Evolutionary conservation across 2,888 invertebrate genomes (phyloP).

Genomic region (Drosophila meridiana): DNA sequence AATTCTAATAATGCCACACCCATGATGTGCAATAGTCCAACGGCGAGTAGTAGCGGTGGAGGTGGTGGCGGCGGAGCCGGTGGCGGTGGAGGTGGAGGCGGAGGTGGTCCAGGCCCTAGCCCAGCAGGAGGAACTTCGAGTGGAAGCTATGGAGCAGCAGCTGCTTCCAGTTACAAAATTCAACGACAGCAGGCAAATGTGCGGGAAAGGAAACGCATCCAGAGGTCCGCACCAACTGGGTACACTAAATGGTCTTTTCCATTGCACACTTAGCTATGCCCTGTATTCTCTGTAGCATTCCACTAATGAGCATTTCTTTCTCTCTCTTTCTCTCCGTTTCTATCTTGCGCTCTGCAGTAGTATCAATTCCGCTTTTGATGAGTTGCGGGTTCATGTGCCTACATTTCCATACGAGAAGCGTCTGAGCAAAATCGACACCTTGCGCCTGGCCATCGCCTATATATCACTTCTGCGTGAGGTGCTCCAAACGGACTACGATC

Average conservation of each 20-base stretch:
- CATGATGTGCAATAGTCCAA: conserved; percentile 80
- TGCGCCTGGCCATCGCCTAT: conserved; percentile 98
- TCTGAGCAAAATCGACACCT: conserved; percentile 98
- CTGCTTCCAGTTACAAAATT: conserved; percentile 88
- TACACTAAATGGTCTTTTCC: conserved; percentile 86
- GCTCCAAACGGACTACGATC: conserved; percentile 94
- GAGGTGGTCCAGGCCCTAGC: conserved; percentile 19
- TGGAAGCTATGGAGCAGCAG: conserved; percentile 57
- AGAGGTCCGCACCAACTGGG: conserved; percentile 97
- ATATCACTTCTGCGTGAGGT: conserved; percentile 97
- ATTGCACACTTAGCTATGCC: conserved; percentile 59
- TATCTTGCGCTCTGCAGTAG: conserved; percentile 89
- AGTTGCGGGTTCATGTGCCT: conserved; percentile 98
- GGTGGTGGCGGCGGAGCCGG: conserved; percentile 24
- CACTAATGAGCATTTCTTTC: conserved; percentile 52
- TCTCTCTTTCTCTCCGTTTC: background rate
- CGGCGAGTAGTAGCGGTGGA: conserved; percentile 68
- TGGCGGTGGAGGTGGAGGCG: conserved; percentile 32
- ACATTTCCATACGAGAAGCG: conserved; percentile 99
- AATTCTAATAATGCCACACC: conserved; percentile 58
- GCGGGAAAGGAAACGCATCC: conserved; percentile 98
- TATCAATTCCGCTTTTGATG: conserved; percentile 99
- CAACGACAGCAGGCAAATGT: conserved; percentile 97
- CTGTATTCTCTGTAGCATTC: background rate
- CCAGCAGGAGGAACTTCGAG: conserved; percentile 36